Conservation (phyloP, 2,797 vertebrate genomes). For the Potorous gilbertii region DNA sequence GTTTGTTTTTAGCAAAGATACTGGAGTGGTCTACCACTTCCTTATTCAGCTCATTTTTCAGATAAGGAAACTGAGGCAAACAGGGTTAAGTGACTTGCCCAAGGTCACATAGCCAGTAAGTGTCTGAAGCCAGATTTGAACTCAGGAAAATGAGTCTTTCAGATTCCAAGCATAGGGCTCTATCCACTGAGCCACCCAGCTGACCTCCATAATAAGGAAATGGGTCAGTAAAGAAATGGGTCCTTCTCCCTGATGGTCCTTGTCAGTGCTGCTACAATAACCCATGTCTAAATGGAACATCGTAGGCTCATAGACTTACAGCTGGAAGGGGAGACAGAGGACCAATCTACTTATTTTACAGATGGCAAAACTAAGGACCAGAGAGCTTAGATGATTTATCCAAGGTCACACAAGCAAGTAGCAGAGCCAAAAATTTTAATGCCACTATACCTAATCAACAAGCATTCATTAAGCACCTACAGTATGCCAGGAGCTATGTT, state of each 20-base stretch:
- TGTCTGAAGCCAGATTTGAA: conserved; percentile 8
- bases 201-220: not conserved
- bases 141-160: not conserved
- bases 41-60: not conserved
- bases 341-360: conserved; percentile 26
- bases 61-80: conserved; percentile 8
- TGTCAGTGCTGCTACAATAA: not conserved
- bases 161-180: not conserved
- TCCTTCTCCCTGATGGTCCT: not conserved
- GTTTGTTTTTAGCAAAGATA: not conserved
- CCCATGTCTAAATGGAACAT: not conserved
- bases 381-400: not conserved
- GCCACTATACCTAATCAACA: not conserved
- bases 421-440: not conserved
- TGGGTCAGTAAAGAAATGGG: not conserved
- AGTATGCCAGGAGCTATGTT: not conserved
- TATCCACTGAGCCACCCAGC: not conserved
- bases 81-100: not conserved
- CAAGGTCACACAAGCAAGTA: not conserved
- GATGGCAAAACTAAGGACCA: conserved; percentile 10
- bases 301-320: not conserved
- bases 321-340: not conserved
- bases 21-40: not conserved
- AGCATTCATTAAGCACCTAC: not conserved
- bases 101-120: not conserved